Base-by-base conservation (phyloP, 2,888 invertebrate genomes). In the Diadromus collaris region DNA sequence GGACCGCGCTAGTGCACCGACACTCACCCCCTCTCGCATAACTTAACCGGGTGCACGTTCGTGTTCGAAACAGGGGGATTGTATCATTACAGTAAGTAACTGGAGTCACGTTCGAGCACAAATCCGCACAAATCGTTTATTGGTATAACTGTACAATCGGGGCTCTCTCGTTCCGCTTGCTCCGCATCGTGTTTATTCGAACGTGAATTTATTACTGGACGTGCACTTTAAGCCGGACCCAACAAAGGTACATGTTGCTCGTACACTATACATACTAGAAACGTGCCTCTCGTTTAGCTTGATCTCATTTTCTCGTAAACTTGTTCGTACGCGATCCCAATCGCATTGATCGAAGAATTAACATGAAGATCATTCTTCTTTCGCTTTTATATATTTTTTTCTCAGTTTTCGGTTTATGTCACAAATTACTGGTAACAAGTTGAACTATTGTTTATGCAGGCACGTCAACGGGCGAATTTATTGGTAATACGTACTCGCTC, bases 41-140 rank as follows among this genome's bases (percentile, higher is more conserved):
- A 82, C 78, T 83, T 75, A 81, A 72, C 65, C 64, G 72, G 80
- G 72, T 72, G 78, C 79, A 67, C 80, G 75, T 64, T 74, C 65
- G 69, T 67, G 78, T 77, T 76, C 71, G 73, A 70, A 70, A 65
- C 41, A 70, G 80, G 67, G 69, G 82, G 82, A 85, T 84, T 83
- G 80, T 82, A 82, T 84, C 83, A 84, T 85, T 84, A 83, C 82
- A 76, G 81, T 79, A 80, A 84, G 83, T 82, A 84, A 84, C 81
- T 83, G 80, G 80, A 82, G 82, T 83, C 82, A 81, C 83, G 84
- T 83, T 80, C 70, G 54, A 77, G 83, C 81, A 83, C 79, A 81
- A 83, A 82, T 83, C 82, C 81, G 83, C 81, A 82, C 85, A 84
- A 85, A 84, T 84, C 82, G 82, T 84, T 83, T 81, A 83, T 83